Percentiles rank a stretch among this genome's conserved stretches.
Evolutionary conservation across 2,797 vertebrate species (phyloP).

Genomic region (Liparis tanakae): DNA sequence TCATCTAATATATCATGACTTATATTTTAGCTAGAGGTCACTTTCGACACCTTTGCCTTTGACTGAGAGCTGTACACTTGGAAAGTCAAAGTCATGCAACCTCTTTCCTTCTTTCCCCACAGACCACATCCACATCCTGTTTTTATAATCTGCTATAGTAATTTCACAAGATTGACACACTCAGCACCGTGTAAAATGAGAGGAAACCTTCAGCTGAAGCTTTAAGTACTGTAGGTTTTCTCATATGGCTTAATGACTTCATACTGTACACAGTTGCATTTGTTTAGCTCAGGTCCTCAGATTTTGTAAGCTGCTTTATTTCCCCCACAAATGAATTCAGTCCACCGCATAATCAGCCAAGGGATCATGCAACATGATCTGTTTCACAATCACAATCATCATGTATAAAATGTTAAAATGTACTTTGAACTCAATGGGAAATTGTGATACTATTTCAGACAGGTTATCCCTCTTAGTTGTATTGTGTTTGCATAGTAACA

Average conservation of each 20-base stretch:
- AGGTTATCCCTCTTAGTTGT: background rate
- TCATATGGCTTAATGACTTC: background rate
- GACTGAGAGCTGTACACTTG: background rate
- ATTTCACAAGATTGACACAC: background rate
- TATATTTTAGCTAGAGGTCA: background rate
- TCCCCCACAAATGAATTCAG: no score
- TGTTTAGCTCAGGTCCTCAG: background rate
- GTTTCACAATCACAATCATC: background rate
- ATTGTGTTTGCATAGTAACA: background rate
- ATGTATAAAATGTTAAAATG: background rate
- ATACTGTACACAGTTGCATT: background rate
- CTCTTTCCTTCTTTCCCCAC: background rate
- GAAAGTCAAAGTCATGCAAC: background rate
- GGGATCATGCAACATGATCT: no score
- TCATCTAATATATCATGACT: background rate
- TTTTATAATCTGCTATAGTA: background rate
- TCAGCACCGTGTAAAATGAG: background rate
- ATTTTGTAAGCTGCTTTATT: background rate
- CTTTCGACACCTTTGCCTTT: background rate
- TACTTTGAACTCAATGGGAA: background rate
- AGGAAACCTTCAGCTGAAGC: background rate
- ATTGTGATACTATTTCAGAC: background rate
- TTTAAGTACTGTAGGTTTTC: background rate
- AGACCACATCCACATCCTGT: slow-evolving; percentile 13
- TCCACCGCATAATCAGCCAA: no score